Evolutionary conservation across 2,888 invertebrate species (phyloP).

Genomic region (Mechanitis mazaeus): DNA sequence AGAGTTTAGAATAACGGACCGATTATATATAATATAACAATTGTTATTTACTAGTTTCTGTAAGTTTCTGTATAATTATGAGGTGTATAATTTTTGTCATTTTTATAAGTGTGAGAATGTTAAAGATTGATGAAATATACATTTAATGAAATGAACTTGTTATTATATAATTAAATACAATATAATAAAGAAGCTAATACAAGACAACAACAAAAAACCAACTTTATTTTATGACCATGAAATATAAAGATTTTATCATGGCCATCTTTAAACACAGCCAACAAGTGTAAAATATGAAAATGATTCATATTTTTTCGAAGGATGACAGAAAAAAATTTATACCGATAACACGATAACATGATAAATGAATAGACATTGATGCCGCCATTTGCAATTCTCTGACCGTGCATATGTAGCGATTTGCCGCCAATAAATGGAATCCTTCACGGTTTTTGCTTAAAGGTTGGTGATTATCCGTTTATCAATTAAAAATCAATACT

Average conservation of each 20-base stretch:
- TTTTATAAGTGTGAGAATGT: no score
- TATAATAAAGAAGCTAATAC: neutral
- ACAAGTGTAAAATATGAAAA: slow-evolving; percentile 29
- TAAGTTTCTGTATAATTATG: no score
- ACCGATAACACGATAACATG: no score
- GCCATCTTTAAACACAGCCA: slow-evolving; percentile 15
- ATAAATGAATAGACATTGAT: slow-evolving; percentile 9
- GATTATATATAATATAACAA: neutral
- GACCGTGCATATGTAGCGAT: slow-evolving; percentile 33
- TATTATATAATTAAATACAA: no score
- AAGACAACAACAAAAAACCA: slow-evolving; percentile 10
- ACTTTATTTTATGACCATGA: slow-evolving; percentile 11
- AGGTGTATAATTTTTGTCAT: no score
- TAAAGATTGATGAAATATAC: no score
- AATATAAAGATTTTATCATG: slow-evolving; percentile 20
- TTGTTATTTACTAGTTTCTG: neutral
- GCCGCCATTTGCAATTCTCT: slow-evolving; percentile 29
- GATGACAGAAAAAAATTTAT: slow-evolving; percentile 15
- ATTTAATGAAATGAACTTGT: no score
- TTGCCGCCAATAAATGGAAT: slow-evolving; percentile 39
- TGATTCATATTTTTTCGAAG: slow-evolving; percentile 25
- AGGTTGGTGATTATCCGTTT: slow-evolving; percentile 44
- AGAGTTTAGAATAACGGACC: slow-evolving; percentile 15
- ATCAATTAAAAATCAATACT: slow-evolving; percentile 57
- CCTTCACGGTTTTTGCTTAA: slow-evolving; percentile 41